Base-by-base conservation (phyloP, 2,113 vertebrate genomes). In the Dipodomys stephensi region DNA sequence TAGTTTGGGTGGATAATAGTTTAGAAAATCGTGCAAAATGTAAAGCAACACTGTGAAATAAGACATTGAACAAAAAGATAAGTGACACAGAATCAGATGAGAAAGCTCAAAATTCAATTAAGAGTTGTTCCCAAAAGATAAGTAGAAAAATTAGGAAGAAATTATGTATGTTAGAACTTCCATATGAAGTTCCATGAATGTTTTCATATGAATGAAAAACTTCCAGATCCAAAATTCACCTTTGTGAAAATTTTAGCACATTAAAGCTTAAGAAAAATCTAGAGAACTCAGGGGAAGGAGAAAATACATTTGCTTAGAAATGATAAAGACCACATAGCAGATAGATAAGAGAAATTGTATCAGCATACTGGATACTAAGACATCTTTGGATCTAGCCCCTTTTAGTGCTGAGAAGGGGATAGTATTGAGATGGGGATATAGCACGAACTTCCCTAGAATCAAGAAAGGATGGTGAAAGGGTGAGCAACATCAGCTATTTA, bases 91-190 rank as follows among this genome's bases (percentile, higher is more conserved):
- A 76, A 80, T 23, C 25, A 71, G 83, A 65, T 62, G 35, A 81
- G 49, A 64, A 92, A 94, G 60, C 62, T 8, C 20, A 69, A 96
- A 88, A 85, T 65, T 86, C 25, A 39, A 20, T 23, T 89, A 71
- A 83, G 6, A 57, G n/a, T 30, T 44, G 7, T 85, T 85, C 5
- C 16, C 68, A 62, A 83, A 85, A 90, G 22, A 87, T n/a, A 93
- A 76, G 27, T 80, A 53, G 8, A 76, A 88, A 68, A 46, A 18
- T 64, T 23, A 6, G 65, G 62, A 91, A 27, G 9, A 84, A 86
- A 79, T 92, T 81, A 64, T 10, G 62, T 46, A n/a, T 22, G 69
- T 49, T 91, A 80, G 49, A 90, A 87, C 15, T 57, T 57, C 15
- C 53, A 57, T 57, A 16, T 57, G 53, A 57, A 57, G 53, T 57